Evolutionary conservation across 2,888 invertebrate species (phyloP), one percentile per base, ranked within the genome.

Genomic region (Drosophila neotestacea): DNA sequence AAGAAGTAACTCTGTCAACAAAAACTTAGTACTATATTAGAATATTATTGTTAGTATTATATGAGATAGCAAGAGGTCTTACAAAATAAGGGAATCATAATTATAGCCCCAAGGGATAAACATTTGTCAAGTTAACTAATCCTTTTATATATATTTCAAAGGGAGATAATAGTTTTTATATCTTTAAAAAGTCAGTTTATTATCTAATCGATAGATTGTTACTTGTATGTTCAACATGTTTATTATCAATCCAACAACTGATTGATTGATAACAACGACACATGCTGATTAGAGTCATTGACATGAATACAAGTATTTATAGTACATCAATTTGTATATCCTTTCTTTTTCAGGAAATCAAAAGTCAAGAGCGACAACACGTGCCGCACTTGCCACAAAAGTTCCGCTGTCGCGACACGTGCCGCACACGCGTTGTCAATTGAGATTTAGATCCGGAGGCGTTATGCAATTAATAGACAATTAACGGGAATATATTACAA

Each of bases 361-460:
- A 54, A 56, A 85, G 77, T 85, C 80, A 76, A 77, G 52, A 65
- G 51, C 28, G 42, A 59, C 47, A 59, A 38, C 85, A 88, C 88
- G 88, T 67, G 88, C 52, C 61, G 50, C 68, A 87, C 73, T 73
- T 85, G 72, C 67, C 13, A 42, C 50, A 63, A 32, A 32, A 32
- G n/a, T 6, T 16, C 46, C 42, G 16, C 4, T 10, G 10, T 9
- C 28, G 9, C 27, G 71, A 42, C 91, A 90, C 91, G 91, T 91
- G 91, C 76, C 44, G 55, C 46, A 67, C 91, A 89, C 88, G 81
- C 78, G 89, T 74, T 69, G 44, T 22, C 76, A 63, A 73, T 72
- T 48, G 6, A 76, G 67, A 68, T 58, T 66, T 27, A 7, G 0
- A 28, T 10, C 27, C 66, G 61, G 52, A 51, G 62, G 71, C 59